Conservation (phyloP, 1,140 invertebrate species). For the Calliopsis andreniformis region DNA sequence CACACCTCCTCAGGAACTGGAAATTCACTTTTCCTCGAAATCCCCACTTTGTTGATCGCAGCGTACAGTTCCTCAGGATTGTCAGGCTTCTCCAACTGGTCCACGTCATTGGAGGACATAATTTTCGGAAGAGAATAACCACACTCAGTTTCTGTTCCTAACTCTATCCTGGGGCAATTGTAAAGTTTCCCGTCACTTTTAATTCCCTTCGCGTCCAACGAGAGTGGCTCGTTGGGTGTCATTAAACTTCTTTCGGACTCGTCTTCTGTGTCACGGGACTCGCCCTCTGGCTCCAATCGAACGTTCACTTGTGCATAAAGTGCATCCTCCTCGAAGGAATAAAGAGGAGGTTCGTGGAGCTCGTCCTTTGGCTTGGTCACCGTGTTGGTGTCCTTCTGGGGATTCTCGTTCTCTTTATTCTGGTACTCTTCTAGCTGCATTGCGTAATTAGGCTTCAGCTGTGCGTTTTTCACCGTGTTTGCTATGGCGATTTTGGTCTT, state of each 20-base stretch:
- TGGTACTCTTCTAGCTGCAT: constrained; percentile 83
- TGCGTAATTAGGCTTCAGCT: constrained; percentile 64
- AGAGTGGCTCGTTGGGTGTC: constrained; percentile 28
- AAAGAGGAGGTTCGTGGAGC: constrained; percentile 45
- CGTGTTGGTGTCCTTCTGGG: constrained; percentile 76
- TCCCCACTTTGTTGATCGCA: constrained; percentile 76
- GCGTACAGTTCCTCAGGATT: constrained; percentile 79
- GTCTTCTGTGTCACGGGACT: constrained; percentile 77
- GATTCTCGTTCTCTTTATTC: constrained; percentile 87
- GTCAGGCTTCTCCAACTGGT: constrained; percentile 63
- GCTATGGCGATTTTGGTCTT: constrained; percentile 76
- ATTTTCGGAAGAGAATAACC: constrained; percentile 74
- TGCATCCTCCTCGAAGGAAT: constrained; percentile 72
- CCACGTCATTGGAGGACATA: constrained; percentile 66
- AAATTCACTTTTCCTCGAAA: constrained; percentile 69
- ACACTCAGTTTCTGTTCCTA: constrained; percentile 61
- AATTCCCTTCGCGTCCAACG: constrained; percentile 40
- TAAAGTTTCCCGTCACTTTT: constrained; percentile 63
- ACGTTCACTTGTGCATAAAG: constrained; percentile 78
- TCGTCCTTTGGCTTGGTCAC: constrained; percentile 35
- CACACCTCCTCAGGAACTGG: constrained; percentile 75
- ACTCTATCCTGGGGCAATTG: constrained; percentile 66
- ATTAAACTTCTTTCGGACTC: constrained; percentile 69
- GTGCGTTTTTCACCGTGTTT: constrained; percentile 66
- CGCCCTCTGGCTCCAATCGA: constrained; percentile 77